Percentiles rank a stretch among this genome's conserved stretches.
phyloP scores from a whole-genome alignment of 1,140 invertebrate genomes.

The Phocides pigmalion region DNA sequence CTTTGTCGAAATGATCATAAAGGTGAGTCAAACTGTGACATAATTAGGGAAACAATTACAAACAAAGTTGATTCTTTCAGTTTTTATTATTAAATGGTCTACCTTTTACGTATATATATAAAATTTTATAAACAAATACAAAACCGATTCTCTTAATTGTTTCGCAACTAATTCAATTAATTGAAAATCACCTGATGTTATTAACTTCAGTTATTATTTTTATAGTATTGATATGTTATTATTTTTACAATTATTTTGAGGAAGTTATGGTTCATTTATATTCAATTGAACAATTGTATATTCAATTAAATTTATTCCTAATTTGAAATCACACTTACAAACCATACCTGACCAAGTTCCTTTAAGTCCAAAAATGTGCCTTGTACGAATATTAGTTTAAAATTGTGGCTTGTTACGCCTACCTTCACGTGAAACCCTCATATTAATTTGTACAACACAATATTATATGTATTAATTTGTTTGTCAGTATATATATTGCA shows the following conservation, averaged over 20 bases:
- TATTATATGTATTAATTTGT: slow-evolving; percentile 8
- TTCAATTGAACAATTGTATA: not conserved
- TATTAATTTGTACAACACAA: not conserved
- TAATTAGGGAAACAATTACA: too few relatives aligned
- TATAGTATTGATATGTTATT: too few relatives aligned
- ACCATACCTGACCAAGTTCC: slow-evolving; percentile 46
- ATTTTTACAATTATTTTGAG: too few relatives aligned
- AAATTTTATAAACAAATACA: too few relatives aligned
- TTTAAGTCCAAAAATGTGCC: slow-evolving; percentile 59
- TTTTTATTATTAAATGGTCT: too few relatives aligned
- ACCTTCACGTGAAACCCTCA: slow-evolving; percentile 2
- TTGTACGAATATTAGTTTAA: slow-evolving; percentile 40
- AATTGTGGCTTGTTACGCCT: slow-evolving; percentile 10
- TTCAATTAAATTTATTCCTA: not conserved
- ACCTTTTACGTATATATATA: too few relatives aligned
- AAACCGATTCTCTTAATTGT: not conserved
- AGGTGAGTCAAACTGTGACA: too few relatives aligned
- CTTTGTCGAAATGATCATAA: too few relatives aligned
- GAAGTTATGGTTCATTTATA: not conserved
- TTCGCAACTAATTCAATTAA: not conserved
- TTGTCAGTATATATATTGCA: slow-evolving; percentile 26
- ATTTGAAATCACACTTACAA: slow-evolving; percentile 28
- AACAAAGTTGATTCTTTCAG: too few relatives aligned
- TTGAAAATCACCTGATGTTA: not conserved
- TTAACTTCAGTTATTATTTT: too few relatives aligned